Evolutionary conservation across 2,888 invertebrate species (phyloP), one percentile per base, ranked within the genome.

Genomic region (Lasioglossum oenotherae): DNA sequence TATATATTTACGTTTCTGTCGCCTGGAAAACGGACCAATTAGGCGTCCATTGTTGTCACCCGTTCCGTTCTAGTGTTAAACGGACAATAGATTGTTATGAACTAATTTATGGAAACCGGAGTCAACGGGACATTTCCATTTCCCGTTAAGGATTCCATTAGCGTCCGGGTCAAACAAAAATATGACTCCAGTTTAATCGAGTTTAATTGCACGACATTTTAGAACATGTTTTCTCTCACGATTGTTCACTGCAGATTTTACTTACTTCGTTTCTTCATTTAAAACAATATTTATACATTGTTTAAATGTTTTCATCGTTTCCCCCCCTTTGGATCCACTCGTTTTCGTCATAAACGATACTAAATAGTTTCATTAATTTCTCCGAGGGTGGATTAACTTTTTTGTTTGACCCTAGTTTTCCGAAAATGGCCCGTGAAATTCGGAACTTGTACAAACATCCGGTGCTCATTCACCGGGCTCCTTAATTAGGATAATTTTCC

Each of bases 401-500:
- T 69, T 23, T 38, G 35, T 19, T 38, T 23, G 38, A 12, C 38
- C 69, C 69, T 23, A 38, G 38, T 69, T 69, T 23, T 38, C 69
- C 38, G 10, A 69, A 69, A 69, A 69, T 64, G 5, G 31, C 6
- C 64, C 64, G 31, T 64, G 64, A 64, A 64, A 64, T 31, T 69
- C 35, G 69, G 38, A 38, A 19, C 35, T 69, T 69, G 69, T 69
- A 69, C 69, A 38, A 69, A 69, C 69, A 69, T 69, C 69, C 69
- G 69, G 38, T 19, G 64, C 35, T 38, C 69, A 4, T 31, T 64
- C 64, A 23, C 23, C 4, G 23, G 10, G 23, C 35, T 19, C 38
- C 38, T 10, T 38, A 69, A 69, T 69, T 69, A 38, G 35, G 69
- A 69, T 12, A 38, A 69, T 69, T 69, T 69, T 38, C 69, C 69